Base-by-base conservation (phyloP, 2,888 invertebrate species). In the Dichetophora obliterata region DNA sequence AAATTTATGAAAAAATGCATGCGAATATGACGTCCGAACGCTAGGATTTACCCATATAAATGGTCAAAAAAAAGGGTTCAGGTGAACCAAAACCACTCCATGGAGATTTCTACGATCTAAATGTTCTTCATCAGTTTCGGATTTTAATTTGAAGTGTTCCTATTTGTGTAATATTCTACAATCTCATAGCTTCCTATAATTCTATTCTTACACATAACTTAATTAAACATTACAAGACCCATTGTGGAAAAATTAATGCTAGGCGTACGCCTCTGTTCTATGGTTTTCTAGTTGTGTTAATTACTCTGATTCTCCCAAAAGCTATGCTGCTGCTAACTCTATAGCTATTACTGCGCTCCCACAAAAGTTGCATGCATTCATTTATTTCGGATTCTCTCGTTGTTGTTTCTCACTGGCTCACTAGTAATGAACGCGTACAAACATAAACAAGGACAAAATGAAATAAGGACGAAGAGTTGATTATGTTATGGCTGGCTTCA, bases 301-400 rank as follows among this genome's bases (percentile, higher is more conserved):
- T 72, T 72, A 72, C 72, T 72, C 70, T 52, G 57, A 11, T 22
- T 59, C 72, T 72, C 61, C 48, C 72, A 72, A 27, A 24, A 59
- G 72, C 22, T 19, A 6, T 54, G 48, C 34, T 52, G 52, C 8
- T 43, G 14, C 43, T 43, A 14, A 1, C 43, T 43, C 43, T 43
- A 14, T 11, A 43, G 14, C 43, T 43, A 43, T 14, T 43, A 14
- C 43, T 43, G 43, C 43, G 43, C 59, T 59, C 59, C 24, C 59
- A 59, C 16, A 59, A 59, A 14, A 16, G 59, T 27, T 59, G 59
- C 59, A 59, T 43, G 43, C 43, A 43, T 43, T 43, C 54, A 54
- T 54, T 54, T 54, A 27, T 63, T 1, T 50, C 52, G 22, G 37
- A 24, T 59, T 24, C 59, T 48, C 50, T 68, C 68, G 52, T 50